Evolutionary conservation across 1,140 invertebrate genomes (phyloP).

Genomic region (Galendromus occidentalis): DNA sequence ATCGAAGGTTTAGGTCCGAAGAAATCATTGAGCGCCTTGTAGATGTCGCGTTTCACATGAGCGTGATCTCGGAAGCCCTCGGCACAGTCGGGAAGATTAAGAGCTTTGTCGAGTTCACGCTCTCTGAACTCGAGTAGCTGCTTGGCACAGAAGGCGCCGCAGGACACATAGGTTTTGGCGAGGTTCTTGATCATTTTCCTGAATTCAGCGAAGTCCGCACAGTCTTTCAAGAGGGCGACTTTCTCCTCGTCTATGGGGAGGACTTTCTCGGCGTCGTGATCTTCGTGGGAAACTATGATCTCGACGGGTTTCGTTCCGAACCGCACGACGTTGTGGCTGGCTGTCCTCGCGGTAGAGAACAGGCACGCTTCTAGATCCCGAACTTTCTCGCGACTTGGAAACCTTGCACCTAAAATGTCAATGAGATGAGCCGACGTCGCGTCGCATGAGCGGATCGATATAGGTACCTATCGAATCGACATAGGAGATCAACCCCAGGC

Average conservation of each 20-base stretch:
- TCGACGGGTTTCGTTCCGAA: constrained; percentile 33
- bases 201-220: background rate
- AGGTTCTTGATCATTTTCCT: background rate
- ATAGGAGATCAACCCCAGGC: no score
- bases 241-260: background rate
- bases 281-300: constrained; percentile 31
- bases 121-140: background rate
- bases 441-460: no score
- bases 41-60: background rate
- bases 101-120: background rate
- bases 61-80: background rate
- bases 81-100: background rate
- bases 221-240: background rate
- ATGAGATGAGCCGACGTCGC: no score
- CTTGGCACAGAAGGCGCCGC: background rate
- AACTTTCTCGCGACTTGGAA: constrained; percentile 41
- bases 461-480: no score
- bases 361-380: constrained; percentile 47
- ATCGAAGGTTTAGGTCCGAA: background rate
- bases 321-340: constrained; percentile 44
- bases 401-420: no score
- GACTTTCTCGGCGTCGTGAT: background rate
- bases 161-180: background rate
- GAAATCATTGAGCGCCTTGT: background rate
- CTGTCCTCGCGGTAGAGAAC: constrained; percentile 45